A percentile compares a stretch with the other conserved stretches of the same genome.
These are phyloP conservation scores for Dioctria rufipes DNA, from an alignment of 2,888 invertebrate species.

Conservation along the genomic window DNA sequence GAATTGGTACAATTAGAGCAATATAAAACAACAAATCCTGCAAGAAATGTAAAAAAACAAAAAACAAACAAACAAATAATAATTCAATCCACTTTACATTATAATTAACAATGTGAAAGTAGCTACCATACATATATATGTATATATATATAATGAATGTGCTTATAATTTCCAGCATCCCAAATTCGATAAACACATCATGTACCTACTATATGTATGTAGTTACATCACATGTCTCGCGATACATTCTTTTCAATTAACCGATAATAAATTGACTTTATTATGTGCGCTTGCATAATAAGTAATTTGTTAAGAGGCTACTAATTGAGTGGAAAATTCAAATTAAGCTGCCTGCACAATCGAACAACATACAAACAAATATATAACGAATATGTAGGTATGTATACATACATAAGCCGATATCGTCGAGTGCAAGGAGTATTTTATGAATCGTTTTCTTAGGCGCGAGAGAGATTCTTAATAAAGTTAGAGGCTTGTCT, in stretches of 20 bases:
- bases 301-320: constrained; percentile 46
- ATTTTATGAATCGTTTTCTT: constrained; percentile 49
- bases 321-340: constrained; percentile 53
- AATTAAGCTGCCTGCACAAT: constrained; percentile 35
- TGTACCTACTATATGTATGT: no score
- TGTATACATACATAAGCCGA: background rate
- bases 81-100: no score
- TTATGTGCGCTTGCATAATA: constrained; percentile 46
- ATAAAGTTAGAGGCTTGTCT: constrained; percentile 46
- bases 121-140: no score
- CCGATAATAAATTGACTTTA: constrained; percentile 46
- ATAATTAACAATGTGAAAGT: no score
- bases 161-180: no score
- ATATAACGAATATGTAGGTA: no score
- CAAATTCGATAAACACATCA: no score
- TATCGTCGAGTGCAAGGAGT: background rate
- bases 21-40: no score
- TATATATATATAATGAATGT: no score
- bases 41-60: no score
- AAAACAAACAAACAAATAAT: no score
- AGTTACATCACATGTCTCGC: background rate
- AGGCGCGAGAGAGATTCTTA: constrained; percentile 43
- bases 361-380: background rate
- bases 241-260: constrained; percentile 40
- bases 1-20: no score